Evolutionary conservation across 2,797 vertebrate genomes (phyloP), one percentile per base, ranked within the genome.

Genomic region (Pseudotriccus pelzelni): DNA sequence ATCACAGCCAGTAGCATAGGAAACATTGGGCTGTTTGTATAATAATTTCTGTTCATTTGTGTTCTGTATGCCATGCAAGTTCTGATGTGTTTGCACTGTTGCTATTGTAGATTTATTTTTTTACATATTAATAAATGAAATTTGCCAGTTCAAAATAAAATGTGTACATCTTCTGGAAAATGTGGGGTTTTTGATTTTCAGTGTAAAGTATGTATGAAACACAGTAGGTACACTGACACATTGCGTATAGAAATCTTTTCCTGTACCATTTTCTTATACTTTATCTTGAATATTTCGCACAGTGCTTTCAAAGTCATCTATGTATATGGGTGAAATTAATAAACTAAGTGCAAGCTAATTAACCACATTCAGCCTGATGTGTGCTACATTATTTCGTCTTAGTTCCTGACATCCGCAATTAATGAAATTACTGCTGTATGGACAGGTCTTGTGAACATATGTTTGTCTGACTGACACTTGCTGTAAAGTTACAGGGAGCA

Each of bases 71-170:
- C 73, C 94, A 89, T 63, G 69, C 83, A 64, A 94, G 78, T 95
- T 82, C 62, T 85, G 70, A 86, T 93, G 94, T 95, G 86, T 97
- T 97, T 97, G 96, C 97, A 97, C 96, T 97, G 93, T 97, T 97
- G 89, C 84, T 96, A 52, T 59, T 95, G 96, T 96, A 97, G 95
- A 97, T 97, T 95, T 97, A 97, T 97, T 98, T 98, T 97, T 97
- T 97, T 97, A 97, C 82, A 18, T 96, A 88, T 96, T 96, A 94
- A 91, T 94, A 93, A 97, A 94, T 77, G 92, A 95, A 96, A 89
- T 94, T 94, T 90, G 15, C 60, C 49, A 4, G 10, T 91, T 85
- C 50, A 81, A 90, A 94, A 96, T 56, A 82, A 96, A 94, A 59
- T 34, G 55, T 90, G 73, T 88, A 43, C 41, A 80, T 94, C 80